Percentiles rank a stretch among this genome's conserved stretches.
Conservation (phyloP, 2,797 vertebrate genomes). For the Anguilla megastoma region DNA sequence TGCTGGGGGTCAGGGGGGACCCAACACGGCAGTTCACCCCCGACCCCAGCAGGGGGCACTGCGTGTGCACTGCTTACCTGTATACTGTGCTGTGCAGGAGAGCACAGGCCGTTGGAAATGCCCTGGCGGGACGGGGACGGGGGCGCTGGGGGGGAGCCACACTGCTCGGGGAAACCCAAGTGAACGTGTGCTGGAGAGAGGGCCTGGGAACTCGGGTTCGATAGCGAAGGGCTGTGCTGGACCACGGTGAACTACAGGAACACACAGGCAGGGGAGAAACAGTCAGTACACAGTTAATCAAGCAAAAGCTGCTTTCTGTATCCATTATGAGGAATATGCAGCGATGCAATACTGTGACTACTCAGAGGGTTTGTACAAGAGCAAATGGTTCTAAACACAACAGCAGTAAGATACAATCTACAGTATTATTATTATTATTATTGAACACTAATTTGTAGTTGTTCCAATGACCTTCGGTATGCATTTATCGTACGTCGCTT, state of each 20-base stretch:
- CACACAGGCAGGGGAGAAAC: slow-evolving; percentile 20
- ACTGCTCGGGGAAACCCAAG: slow-evolving; percentile 69
- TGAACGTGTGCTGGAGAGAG: slow-evolving; percentile 73
- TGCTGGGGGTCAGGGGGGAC: too few relatives aligned
- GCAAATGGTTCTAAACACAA: background rate
- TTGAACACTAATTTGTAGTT: too few relatives aligned
- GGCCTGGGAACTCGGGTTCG: slow-evolving; percentile 57
- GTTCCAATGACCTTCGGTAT: too few relatives aligned
- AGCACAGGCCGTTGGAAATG: slow-evolving; percentile 72
- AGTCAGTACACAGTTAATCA: background rate
- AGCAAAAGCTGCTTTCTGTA: background rate
- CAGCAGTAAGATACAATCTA: background rate
- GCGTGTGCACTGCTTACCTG: slow-evolving; percentile 63
- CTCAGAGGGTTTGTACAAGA: background rate
- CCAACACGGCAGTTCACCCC: background rate
- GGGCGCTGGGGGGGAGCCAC: slow-evolving; percentile 33
- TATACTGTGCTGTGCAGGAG: slow-evolving; percentile 57
- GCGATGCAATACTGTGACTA: background rate
- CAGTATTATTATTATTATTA: too few relatives aligned
- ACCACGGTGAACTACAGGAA: slow-evolving; percentile 56
- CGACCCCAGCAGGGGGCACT: background rate
- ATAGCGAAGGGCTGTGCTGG: slow-evolving; percentile 63
- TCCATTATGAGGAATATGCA: slow-evolving; percentile 33
- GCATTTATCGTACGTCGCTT: too few relatives aligned
- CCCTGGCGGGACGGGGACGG: slow-evolving; percentile 55